Evolutionary conservation across 2,888 invertebrate species (phyloP).

Genomic region (Platycheirus rosarum): DNA sequence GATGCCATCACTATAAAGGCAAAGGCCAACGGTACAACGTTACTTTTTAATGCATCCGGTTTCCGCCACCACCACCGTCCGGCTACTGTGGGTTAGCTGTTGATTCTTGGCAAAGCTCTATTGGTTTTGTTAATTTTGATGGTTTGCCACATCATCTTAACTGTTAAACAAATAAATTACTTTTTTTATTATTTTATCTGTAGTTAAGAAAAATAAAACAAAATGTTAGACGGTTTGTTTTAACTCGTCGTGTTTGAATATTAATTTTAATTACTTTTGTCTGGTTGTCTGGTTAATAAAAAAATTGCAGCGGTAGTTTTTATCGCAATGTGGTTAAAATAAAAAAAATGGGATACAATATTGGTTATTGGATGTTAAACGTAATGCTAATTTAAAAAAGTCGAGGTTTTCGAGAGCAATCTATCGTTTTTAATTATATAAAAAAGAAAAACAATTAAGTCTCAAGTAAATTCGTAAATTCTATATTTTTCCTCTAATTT

Average conservation of each 20-base stretch:
- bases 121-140: slow-evolving; percentile 7
- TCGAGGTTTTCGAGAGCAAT: no score
- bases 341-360: no score
- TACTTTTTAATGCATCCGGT: slow-evolving; percentile 27
- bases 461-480: no score
- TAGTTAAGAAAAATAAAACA: neutral
- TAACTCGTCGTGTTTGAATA: slow-evolving; percentile 5
- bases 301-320: neutral
- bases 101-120: slow-evolving; percentile 8
- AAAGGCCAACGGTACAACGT: slow-evolving; percentile 14
- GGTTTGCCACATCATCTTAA: slow-evolving; percentile 14
- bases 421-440: no score
- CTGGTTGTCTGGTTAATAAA: neutral
- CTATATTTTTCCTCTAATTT: no score
- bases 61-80: neutral
- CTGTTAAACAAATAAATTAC: neutral
- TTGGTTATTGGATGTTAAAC: no score
- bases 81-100: neutral
- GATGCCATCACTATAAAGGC: slow-evolving; percentile 5
- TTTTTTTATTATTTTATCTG: slow-evolving; percentile 5
- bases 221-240: no score
- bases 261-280: neutral
- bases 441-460: no score
- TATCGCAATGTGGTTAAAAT: neutral
- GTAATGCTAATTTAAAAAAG: no score